Base-by-base conservation (phyloP, 2,113 vertebrate genomes). In the Myotis lucifugus region DNA sequence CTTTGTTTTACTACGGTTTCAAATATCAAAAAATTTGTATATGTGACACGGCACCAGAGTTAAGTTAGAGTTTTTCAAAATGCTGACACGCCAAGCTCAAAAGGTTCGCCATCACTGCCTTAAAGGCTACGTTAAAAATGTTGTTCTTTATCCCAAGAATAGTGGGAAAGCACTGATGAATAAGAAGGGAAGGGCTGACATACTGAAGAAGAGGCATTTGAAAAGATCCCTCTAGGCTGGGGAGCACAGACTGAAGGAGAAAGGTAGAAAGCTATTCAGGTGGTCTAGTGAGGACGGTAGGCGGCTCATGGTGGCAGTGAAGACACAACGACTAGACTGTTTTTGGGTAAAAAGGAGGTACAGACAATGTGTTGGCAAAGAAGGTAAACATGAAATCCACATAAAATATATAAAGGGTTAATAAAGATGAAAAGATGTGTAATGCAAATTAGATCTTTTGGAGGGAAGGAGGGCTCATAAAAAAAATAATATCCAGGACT, bases 241-340 rank as follows among this genome's bases (percentile, higher is more conserved):
- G 21, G 37, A 88, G 42, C 66, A 50, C 5, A 25, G 12, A 29
- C 15, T 13, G 8, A 34, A 78, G 8, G 18, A 56, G 34, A 23
- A 56, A 59, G 29, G 46, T 0, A 27, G 54, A 14, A 42, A 73
- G 52, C 70, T 48, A 1, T 17, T 42, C 54, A 10, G 56, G 18
- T 23, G 27, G 32, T 50, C n/a, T 3, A 19, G 27, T 37, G 12
- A 61, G 23, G 50, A 23, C 0, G 19, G 34, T 3, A 52, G 66
- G 8, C 5, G 10, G 56, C 59, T 79, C 7, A 46, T 1, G 37
- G 13, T 29, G 15, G 21, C 0, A 6, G 15, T 10, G 5, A 34
- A 78, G 48, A 4, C 2, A 18, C 32, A 32, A 48, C 1, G 25
- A 50, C 1, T 0, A 8, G 8, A 18, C 13, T 23, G 2, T 37